phyloP scores from a whole-genome alignment of 37 sponge, comb jelly and placozoan genomes.

The Axinella damicornis region DNA sequence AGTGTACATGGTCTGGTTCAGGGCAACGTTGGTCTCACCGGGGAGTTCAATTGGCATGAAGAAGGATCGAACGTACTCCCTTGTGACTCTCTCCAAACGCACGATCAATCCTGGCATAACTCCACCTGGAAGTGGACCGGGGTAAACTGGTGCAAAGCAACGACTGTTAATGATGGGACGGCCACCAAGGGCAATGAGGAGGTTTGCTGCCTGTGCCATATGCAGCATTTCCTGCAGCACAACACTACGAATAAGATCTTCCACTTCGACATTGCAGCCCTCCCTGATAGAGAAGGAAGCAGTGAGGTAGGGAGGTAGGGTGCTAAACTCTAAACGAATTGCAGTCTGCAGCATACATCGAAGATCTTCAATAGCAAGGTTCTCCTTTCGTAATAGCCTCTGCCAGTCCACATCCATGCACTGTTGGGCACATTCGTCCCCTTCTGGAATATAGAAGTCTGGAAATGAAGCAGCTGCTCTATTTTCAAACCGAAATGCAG shows the following conservation, averaged over 20 bases:
- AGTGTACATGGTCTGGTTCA: not conserved
- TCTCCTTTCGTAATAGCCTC: too few species aligned
- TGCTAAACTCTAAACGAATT: conserved; percentile 35
- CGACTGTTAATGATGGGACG: conserved; percentile 41
- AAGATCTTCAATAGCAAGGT: conserved; percentile 9
- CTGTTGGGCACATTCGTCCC: not conserved
- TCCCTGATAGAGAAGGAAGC: conserved; percentile 48
- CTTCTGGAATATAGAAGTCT: not conserved
- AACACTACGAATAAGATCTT: conserved; percentile 27
- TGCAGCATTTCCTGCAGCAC: conserved; percentile 66
- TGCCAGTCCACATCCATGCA: too few species aligned
- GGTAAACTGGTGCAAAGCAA: conserved; percentile 18
- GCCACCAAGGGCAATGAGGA: conserved; percentile 57
- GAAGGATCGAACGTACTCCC: conserved; percentile 25
- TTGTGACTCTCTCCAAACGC: conserved; percentile 17
- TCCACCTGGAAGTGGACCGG: conserved; percentile 35
- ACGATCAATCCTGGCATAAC: conserved; percentile 42
- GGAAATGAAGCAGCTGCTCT: too few species aligned
- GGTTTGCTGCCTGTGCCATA: conserved; percentile 56
- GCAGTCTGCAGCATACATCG: conserved; percentile 33
- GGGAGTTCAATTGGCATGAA: conserved; percentile 55
- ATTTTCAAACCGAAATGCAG: too few species aligned
- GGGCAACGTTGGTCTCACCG: not conserved
- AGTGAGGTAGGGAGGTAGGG: conserved; percentile 57
- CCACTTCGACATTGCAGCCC: conserved; percentile 34